Evolutionary conservation across 2,797 vertebrate genomes (phyloP).

Genomic region (Streptopelia turtur): DNA sequence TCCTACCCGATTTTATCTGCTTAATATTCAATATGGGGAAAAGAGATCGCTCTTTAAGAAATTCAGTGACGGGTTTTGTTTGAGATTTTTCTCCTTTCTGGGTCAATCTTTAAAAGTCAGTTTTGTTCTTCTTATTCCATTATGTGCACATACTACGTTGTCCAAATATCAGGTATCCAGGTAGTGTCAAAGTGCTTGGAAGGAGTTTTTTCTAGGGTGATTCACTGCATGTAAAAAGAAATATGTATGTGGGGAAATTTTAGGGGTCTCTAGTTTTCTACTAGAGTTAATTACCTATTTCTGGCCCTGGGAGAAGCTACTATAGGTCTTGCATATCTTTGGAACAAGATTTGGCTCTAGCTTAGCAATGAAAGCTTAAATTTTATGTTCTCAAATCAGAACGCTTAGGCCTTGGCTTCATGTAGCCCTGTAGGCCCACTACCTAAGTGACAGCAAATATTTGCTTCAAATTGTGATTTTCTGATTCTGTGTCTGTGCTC

Average conservation of each 20-base stretch:
- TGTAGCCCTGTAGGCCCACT: background rate
- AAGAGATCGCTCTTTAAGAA: background rate
- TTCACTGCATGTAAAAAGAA: constrained; percentile 14
- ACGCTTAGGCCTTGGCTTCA: background rate
- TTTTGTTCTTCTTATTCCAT: background rate
- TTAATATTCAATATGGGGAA: background rate
- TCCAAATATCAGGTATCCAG: background rate
- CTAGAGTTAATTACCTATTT: background rate
- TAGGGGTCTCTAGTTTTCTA: background rate
- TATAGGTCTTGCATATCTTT: background rate
- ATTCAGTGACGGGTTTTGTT: background rate
- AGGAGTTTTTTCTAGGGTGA: background rate
- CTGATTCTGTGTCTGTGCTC: background rate
- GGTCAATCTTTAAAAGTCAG: background rate
- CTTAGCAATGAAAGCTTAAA: background rate
- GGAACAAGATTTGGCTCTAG: background rate
- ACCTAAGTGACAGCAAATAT: background rate
- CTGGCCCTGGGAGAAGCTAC: constrained; percentile 3
- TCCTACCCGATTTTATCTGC: background rate
- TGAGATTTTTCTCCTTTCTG: background rate
- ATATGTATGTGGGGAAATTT: background rate
- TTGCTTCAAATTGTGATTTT: background rate
- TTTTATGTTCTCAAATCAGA: background rate
- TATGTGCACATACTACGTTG: background rate
- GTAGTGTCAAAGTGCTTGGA: background rate